Conservation (phyloP, 2,113 vertebrate species). For the Petrocephalus zakoni region DNA sequence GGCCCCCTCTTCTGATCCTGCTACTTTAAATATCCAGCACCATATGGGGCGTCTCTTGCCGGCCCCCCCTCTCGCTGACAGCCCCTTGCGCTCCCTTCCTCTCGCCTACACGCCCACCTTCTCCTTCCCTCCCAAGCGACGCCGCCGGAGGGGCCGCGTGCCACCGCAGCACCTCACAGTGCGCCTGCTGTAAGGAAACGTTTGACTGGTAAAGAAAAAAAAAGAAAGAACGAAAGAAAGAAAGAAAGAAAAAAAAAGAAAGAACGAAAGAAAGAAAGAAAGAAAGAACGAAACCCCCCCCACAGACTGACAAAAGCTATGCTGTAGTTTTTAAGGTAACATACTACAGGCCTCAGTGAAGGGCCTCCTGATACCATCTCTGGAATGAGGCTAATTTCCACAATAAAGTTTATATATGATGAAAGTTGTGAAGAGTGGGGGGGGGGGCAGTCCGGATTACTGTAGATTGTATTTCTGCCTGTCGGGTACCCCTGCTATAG, state of each 20-base stretch:
- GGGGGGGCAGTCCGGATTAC: background rate
- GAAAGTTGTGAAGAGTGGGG: background rate
- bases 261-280: too few relatives aligned
- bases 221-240: too few relatives aligned
- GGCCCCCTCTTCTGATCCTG: conserved; percentile 41
- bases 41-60: conserved; percentile 52
- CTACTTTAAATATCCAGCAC: conserved; percentile 48
- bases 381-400: background rate
- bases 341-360: background rate
- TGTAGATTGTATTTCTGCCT: background rate
- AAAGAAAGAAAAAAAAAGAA: too few relatives aligned
- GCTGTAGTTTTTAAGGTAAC: background rate
- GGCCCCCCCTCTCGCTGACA: conserved; percentile 28
- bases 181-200: background rate
- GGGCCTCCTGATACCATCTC: background rate
- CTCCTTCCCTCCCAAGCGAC: background rate
- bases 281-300: background rate
- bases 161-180: background rate
- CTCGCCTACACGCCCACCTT: background rate
- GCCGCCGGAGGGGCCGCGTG: background rate
- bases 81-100: background rate
- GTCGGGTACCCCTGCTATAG: background rate
- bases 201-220: background rate
- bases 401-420: background rate
- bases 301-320: background rate